Base-by-base conservation (phyloP, 1,140 invertebrate genomes). In the Drosophila willistoni region DNA sequence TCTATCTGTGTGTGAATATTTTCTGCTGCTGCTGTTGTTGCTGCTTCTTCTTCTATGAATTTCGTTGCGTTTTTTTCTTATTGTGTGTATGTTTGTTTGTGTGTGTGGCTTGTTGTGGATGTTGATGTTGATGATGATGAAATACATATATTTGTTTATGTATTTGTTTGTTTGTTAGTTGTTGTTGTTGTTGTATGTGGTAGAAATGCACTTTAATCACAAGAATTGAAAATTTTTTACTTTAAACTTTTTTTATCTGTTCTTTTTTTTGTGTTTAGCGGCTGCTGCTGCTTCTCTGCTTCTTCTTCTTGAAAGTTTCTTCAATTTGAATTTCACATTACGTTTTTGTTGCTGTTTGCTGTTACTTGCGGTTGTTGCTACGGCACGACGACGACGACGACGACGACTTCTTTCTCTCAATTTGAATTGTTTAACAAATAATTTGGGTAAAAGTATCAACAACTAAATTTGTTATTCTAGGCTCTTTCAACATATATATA, bases 171-270 rank as follows among this genome's bases (percentile, higher is more conserved):
- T 67, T 29, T 5, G 29, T 29, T 29, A 64, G 14, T 54, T 17
- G 7, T 39, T 51, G 17, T 22, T 74, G 29, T 36, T 19, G 60
- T 60, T 73, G 73, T 86, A 84, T 79, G 74, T 90, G 71, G 82
- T 90, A 87, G 87, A 90, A 90, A 90, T 90, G 87, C 87, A 90
- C 87, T 90, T 90, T 90, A 90, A 90, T 90, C 87, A 90, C 87
- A 90, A 90, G 80, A 90, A 87, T 87, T 90, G 71, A 78, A 83
- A 83, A 81, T 86, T 90, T 70, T 81, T 73, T 77, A 39, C 36
- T 39, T 39, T 13, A 3, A 39, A 13, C 9, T 51, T 51, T 12
- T 51, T 51, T 47, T 14, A 2, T 44, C 17, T 44, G 13, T 13
- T 42, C 29, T 29, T 14, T 44, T 10, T 17, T 47, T 19, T n/a